Evolutionary conservation across 2,888 invertebrate species (phyloP).

Genomic region (Scaptodrosophila latifasciaeformis): DNA sequence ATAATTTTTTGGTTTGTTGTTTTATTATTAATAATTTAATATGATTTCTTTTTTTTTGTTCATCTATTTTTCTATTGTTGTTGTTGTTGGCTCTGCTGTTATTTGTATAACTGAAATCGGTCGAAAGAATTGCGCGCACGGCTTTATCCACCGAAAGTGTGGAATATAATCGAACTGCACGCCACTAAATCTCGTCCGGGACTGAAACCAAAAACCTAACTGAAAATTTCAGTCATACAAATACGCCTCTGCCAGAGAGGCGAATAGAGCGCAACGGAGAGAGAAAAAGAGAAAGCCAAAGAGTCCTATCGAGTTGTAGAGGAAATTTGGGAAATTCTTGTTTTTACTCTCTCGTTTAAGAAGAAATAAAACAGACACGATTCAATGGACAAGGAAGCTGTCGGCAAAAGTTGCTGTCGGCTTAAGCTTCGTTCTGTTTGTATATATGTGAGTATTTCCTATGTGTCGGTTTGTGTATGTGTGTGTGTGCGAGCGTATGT

Average conservation of each 20-base stretch:
- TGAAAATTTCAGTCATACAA: constrained; percentile 56
- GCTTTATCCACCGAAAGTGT: too few relatives aligned
- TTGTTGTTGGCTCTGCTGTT: constrained; percentile 17
- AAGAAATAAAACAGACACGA: too few relatives aligned
- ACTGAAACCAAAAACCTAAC: constrained; percentile 68
- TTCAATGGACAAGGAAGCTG: constrained; percentile 39
- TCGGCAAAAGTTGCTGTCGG: not conserved
- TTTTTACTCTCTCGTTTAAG: constrained; percentile 1
- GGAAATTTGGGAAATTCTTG: constrained; percentile 6
- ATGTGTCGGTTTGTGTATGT: constrained; percentile 4
- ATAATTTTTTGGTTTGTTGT: too few relatives aligned
- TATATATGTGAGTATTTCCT: not conserved
- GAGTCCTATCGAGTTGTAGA: constrained; percentile 5
- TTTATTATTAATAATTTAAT: constrained; percentile 5
- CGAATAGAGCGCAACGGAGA: constrained; percentile 15
- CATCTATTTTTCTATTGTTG: constrained; percentile 14
- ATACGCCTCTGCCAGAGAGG: constrained; percentile 56
- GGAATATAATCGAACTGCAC: too few relatives aligned
- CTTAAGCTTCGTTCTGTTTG: not conserved
- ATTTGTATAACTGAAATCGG: too few relatives aligned
- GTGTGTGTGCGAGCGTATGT: not conserved
- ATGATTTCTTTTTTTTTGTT: not conserved
- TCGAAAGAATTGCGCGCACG: too few relatives aligned
- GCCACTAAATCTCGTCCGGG: constrained; percentile 73
- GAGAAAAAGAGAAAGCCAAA: constrained; percentile 23